Conservation (phyloP, 2,888 invertebrate genomes). For the Synanthedon myopaeformis region DNA sequence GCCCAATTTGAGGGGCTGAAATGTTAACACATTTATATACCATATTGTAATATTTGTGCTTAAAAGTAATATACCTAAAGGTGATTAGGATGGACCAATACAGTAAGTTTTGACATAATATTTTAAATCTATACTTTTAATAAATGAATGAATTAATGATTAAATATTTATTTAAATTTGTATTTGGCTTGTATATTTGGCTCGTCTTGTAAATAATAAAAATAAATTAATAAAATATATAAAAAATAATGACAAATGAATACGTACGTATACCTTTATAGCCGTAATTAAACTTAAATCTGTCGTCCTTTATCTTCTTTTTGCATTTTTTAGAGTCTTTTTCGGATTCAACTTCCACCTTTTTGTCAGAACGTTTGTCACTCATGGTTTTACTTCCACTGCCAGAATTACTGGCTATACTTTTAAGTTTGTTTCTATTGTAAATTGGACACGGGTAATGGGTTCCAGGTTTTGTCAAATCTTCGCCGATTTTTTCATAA, state of each 20-base stretch:
- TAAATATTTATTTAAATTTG: too few species aligned
- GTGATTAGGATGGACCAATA: too few species aligned
- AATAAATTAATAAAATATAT: constrained; percentile 10
- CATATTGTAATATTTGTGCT: too few species aligned
- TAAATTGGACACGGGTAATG: constrained; percentile 48
- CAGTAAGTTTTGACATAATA: too few species aligned
- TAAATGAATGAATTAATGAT: too few species aligned
- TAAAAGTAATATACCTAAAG: too few species aligned
- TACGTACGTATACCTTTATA: constrained; percentile 66
- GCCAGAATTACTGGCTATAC: constrained; percentile 32
- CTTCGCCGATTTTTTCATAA: constrained; percentile 43
- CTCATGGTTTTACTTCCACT: constrained; percentile 29
- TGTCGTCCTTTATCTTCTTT: constrained; percentile 37
- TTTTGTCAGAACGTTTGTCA: not conserved
- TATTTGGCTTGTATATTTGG: too few species aligned
- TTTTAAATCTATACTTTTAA: too few species aligned
- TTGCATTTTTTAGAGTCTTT: constrained; percentile 37
- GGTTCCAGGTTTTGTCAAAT: constrained; percentile 17
- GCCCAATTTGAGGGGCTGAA: constrained; percentile 58
- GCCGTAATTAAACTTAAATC: constrained; percentile 59
- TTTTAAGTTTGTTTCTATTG: constrained; percentile 48
- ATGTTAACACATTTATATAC: constrained; percentile 3
- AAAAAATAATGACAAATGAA: constrained; percentile 9
- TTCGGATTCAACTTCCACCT: constrained; percentile 27
- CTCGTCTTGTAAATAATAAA: not conserved